Evolutionary conservation across 2,113 vertebrate genomes (phyloP).

Genomic region (Scomber japonicus): DNA sequence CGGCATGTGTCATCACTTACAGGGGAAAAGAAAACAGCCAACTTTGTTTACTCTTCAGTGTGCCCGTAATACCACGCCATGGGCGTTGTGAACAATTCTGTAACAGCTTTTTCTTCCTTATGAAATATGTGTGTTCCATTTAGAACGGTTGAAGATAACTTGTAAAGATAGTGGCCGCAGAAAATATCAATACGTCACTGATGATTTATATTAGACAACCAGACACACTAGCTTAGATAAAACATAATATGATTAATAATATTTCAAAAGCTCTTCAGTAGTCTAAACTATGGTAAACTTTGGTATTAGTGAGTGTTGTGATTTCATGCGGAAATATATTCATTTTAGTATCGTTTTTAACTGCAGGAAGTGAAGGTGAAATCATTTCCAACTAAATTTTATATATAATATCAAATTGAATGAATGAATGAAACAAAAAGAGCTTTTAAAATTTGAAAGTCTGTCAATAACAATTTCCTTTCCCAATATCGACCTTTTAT

Average conservation of each 20-base stretch:
- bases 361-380: neutral
- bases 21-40: conserved; percentile 65
- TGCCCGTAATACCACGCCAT: conserved; percentile 61
- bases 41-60: conserved; percentile 70
- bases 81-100: conserved; percentile 37
- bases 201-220: neutral
- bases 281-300: too few species aligned
- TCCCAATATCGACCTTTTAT: neutral
- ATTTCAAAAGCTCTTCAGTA: neutral
- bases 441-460: neutral
- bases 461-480: neutral
- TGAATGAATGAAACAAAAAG: neutral
- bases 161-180: neutral
- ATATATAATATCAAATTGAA: too few species aligned
- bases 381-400: too few species aligned
- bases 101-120: conserved; percentile 7
- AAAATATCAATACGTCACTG: neutral
- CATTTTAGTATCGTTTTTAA: neutral
- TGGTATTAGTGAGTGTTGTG: neutral
- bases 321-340: neutral
- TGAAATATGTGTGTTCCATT: conserved; percentile 18
- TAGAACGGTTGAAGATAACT: neutral
- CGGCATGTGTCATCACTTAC: conserved; percentile 72
- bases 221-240: neutral
- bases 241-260: neutral